Base-by-base conservation (phyloP, 2,797 vertebrate species). In the Hoplostethus atlanticus region DNA sequence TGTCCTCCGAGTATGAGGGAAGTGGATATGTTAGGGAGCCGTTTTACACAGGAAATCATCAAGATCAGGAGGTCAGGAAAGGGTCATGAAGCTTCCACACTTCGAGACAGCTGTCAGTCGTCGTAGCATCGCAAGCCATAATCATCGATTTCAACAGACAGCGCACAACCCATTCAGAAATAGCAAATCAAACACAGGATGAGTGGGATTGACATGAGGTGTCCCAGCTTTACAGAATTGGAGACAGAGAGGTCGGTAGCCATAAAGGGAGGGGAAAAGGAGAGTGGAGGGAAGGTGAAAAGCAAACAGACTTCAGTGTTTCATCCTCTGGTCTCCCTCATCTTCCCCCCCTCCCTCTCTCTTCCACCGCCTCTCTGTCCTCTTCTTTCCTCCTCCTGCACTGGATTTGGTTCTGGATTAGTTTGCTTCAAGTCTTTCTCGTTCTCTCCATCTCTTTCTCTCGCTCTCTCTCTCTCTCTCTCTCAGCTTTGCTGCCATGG, bases 401-500 rank as follows among this genome's bases (percentile, higher is more conserved):
- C 80, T 84, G 88, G 86, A 91, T 84, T 88, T 86, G 85, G 81
- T 86, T 85, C 84, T 67, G 84, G 81, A 67, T 92, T 90, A 86
- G 86, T 89, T 91, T 91, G 89, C 76, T 83, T 73, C 52, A n/a
- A 66, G 74, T 87, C 78, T 85, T 73, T 36, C 89, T 87, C 78
- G 84, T 73, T 36, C 89, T 81, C 81, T 84, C 79, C 77, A 54
- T 84, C 76, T 81, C 79, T 73, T 68, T 77, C 66, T 73, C 79
- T 1, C 21, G 21, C 21, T 21, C 21, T 21, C 21, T 21, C 21
- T 21, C 21, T 60, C 76, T 63, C 64, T 61, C 65, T 76, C 68
- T 76, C 78, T 85, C 78, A 74, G 81, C 92, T 90, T 90, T 84
- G 92, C 86, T 92, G 92, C 92, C 87, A 93, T 90, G 90, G 91